Conservation (phyloP, 2,113 vertebrate species). For the Cyanoliseus patagonus region DNA sequence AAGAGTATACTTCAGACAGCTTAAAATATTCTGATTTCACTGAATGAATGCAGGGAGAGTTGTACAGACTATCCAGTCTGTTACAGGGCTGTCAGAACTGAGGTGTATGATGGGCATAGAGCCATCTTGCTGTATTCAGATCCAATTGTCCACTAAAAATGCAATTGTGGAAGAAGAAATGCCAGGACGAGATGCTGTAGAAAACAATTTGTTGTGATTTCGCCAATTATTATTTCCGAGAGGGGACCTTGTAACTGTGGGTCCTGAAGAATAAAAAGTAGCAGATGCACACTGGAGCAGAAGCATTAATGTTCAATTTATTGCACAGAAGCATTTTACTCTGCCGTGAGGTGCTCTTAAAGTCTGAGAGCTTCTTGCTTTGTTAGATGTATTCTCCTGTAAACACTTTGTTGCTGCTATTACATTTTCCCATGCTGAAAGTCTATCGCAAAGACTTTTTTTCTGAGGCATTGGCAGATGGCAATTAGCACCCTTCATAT, state of each 20-base stretch:
- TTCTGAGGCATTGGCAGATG: conserved; percentile 66
- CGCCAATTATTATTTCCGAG: background rate
- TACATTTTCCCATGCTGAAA: conserved; percentile 63
- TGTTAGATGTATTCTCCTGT: conserved; percentile 47
- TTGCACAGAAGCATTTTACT: conserved; percentile 23
- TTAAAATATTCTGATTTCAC: background rate
- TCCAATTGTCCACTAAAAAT: background rate
- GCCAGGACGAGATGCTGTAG: background rate
- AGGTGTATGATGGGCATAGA: background rate
- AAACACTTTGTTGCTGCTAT: conserved; percentile 54
- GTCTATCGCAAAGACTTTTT: conserved; percentile 59
- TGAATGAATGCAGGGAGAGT: background rate
- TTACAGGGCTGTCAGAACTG: background rate
- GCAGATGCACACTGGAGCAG: conserved; percentile 19
- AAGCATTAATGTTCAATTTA: conserved; percentile 26
- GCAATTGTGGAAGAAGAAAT: background rate
- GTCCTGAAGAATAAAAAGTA: background rate
- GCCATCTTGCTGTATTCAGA: background rate
- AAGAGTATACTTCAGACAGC: background rate
- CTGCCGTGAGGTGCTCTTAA: conserved; percentile 51
- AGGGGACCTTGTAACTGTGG: background rate
- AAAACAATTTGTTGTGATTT: background rate
- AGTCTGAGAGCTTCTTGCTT: conserved; percentile 26
- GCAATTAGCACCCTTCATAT: conserved; percentile 70
- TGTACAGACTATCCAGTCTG: background rate